Percentiles rank a stretch among this genome's conserved stretches.
These are phyloP conservation scores for Theristicus caerulescens DNA, from an alignment of 2,113 vertebrate species.

Conservation along the genomic window DNA sequence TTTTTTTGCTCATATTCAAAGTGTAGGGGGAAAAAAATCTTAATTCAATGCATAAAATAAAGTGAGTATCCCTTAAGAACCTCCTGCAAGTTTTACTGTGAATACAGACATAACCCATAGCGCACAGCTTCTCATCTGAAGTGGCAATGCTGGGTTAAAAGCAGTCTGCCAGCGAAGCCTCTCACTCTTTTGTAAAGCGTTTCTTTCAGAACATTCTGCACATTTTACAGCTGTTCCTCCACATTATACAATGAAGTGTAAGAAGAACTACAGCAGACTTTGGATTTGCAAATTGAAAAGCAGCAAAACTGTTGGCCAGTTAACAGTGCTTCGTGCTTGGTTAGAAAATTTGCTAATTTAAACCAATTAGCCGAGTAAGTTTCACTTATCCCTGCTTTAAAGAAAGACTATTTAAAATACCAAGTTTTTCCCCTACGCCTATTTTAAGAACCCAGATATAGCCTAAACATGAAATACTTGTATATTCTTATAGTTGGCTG, in stretches of 20 bases:
- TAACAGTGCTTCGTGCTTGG: constrained; percentile 61
- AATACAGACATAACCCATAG: constrained; percentile 8
- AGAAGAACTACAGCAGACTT: constrained; percentile 57
- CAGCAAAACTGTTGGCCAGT: constrained; percentile 53
- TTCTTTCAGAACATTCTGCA: constrained; percentile 69
- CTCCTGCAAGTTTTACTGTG: constrained; percentile 24
- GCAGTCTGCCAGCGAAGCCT: constrained; percentile 42
- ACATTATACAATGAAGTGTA: constrained; percentile 66
- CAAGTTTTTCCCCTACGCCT: neutral
- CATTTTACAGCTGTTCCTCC: constrained; percentile 70
- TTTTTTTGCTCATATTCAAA: neutral
- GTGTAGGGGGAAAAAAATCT: neutral
- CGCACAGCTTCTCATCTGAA: constrained; percentile 40
- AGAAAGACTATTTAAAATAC: neutral
- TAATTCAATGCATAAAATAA: constrained; percentile 10
- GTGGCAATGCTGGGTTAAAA: constrained; percentile 50
- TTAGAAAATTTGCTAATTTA: constrained; percentile 66
- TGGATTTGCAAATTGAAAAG: constrained; percentile 66
- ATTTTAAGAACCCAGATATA: neutral
- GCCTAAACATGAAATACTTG: neutral
- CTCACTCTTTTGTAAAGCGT: constrained; percentile 37
- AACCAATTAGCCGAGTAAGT: constrained; percentile 61
- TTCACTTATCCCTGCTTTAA: constrained; percentile 29
- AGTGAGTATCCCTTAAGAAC: neutral
- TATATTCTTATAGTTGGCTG: neutral